Percentiles rank a stretch among this genome's conserved stretches.
phyloP scores from a whole-genome alignment of 2,888 invertebrate species.

The Stramonita haemastoma region DNA sequence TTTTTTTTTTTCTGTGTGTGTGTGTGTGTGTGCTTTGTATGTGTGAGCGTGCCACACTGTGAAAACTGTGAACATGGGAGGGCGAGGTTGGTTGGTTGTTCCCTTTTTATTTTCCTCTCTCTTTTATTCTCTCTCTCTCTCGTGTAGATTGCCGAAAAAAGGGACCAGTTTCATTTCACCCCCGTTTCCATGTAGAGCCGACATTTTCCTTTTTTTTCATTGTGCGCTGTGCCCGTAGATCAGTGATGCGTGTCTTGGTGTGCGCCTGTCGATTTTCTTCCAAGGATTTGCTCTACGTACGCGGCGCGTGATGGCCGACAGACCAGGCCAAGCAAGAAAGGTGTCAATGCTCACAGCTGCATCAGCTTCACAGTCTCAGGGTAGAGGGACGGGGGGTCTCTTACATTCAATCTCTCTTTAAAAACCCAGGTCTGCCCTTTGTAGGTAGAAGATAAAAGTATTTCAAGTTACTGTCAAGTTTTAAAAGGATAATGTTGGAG shows the following conservation, averaged over 20 bases:
- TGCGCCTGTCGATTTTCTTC: not conserved
- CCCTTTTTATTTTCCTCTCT: not conserved
- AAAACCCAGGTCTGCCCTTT: no score
- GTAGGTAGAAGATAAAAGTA: no score
- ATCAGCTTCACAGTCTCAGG: not conserved
- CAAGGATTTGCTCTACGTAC: not conserved
- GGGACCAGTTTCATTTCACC: not conserved
- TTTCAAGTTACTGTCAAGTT: no score
- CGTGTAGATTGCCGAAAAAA: not conserved
- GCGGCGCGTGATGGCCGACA: not conserved
- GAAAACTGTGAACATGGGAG: no score
- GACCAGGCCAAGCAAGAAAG: constrained; percentile 47
- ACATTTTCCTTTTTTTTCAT: not conserved
- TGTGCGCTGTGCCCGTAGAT: no score
- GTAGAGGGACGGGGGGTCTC: no score
- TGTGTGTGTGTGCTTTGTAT: not conserved
- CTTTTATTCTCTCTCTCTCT: not conserved
- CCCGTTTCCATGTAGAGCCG: not conserved
- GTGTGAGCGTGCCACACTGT: no score
- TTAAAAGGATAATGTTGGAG: no score
- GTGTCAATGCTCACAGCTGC: constrained; percentile 50
- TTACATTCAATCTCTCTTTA: no score
- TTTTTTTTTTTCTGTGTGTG: not conserved
- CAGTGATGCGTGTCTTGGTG: constrained; percentile 10
- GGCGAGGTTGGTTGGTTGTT: not conserved